Conservation (phyloP, 2,888 invertebrate genomes). For the Cheilosia vernalis region DNA sequence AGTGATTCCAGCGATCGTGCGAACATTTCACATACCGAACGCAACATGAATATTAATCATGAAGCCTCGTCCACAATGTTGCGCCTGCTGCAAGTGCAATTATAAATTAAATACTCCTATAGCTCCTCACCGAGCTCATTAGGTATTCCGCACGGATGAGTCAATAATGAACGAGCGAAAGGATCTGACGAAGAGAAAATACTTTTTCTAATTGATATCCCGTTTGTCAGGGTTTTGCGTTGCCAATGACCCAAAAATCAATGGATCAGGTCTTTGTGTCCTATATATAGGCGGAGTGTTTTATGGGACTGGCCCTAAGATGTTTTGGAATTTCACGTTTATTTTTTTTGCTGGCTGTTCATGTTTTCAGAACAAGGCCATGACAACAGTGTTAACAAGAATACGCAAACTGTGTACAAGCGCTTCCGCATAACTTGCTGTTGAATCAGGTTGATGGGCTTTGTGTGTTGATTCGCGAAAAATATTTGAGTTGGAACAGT, state of each 20-base stretch:
- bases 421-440: conserved; percentile 64
- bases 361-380: conserved; percentile 38
- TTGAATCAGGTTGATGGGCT: conserved; percentile 56
- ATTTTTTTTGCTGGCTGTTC: neutral
- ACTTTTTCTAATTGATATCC: conserved; percentile 35
- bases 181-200: conserved; percentile 36
- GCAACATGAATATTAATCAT: conserved; percentile 58
- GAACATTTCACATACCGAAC: conserved; percentile 59
- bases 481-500: neutral
- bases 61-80: neutral
- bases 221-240: conserved; percentile 12
- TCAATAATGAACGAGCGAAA: neutral
- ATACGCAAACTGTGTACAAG: conserved; percentile 18
- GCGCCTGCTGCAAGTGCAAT: neutral
- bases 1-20: conserved; percentile 42
- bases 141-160: conserved; percentile 23
- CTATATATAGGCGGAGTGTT: conserved; percentile 51
- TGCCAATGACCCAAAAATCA: conserved; percentile 56
- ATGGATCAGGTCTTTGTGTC: conserved; percentile 46
- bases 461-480: conserved; percentile 19
- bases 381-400: conserved; percentile 11
- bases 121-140: neutral
- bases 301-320: conserved; percentile 31
- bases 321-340: conserved; percentile 19
- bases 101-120: neutral